Conservation (phyloP, 2,797 vertebrate genomes). For the Anguilla megastoma region DNA sequence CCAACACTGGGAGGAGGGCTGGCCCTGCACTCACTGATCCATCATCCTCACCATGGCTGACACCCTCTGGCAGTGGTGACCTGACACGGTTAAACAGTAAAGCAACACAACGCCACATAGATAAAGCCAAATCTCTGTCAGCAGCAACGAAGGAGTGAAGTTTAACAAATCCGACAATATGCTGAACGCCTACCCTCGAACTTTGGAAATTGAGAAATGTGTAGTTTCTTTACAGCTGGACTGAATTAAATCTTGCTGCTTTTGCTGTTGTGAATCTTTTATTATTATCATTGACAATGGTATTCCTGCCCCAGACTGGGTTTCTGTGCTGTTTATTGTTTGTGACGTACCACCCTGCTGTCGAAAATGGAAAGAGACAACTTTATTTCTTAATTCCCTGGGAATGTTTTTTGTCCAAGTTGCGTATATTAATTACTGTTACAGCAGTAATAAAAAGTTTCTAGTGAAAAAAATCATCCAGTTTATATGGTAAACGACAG, state of each 20-base stretch:
- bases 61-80: not conserved
- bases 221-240: not conserved
- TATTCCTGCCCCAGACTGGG: not conserved
- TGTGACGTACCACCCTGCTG: not conserved
- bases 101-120: not conserved
- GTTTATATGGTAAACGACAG: not conserved
- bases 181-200: not conserved
- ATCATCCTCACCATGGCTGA: not conserved
- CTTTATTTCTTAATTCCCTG: not conserved
- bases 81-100: not conserved
- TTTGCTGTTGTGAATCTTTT: not conserved
- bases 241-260: not conserved
- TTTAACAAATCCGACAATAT: slow-evolving; percentile 4
- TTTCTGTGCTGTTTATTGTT: not conserved
- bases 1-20: not conserved
- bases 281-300: not conserved
- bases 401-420: not conserved
- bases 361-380: not conserved
- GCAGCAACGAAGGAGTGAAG: not conserved
- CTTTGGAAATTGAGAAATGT: not conserved
- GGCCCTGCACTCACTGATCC: not conserved
- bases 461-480: not conserved
- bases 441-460: not conserved
- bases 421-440: not conserved
- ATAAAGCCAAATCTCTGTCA: slow-evolving; percentile 7